phyloP scores from a whole-genome alignment of 2,888 invertebrate species.

The Ommatoiulus sabulosus region DNA sequence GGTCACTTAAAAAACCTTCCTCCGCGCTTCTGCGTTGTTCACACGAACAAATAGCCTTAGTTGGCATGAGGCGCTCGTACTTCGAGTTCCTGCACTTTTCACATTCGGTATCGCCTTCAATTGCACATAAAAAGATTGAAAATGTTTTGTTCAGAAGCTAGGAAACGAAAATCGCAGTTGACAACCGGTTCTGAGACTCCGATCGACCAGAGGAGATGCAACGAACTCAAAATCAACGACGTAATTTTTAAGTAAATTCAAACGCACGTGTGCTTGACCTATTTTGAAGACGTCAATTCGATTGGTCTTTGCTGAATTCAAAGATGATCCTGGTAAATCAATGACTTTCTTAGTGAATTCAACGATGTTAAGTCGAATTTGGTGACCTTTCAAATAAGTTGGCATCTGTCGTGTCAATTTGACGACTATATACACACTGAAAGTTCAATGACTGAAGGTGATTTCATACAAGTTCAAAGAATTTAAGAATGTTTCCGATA shows the following conservation, averaged over 20 bases:
- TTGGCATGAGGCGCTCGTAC: slow-evolving; percentile 36
- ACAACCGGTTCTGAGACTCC: background rate
- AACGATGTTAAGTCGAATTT: too few relatives aligned
- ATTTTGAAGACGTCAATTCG: too few relatives aligned
- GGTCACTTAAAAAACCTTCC: slow-evolving; percentile 37
- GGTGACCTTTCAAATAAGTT: too few relatives aligned
- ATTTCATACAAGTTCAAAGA: too few relatives aligned
- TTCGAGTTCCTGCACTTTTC: background rate
- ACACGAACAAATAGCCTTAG: slow-evolving; percentile 5
- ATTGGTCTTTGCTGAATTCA: too few relatives aligned
- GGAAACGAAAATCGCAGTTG: background rate
- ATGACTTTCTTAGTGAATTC: too few relatives aligned
- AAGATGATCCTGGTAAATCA: too few relatives aligned
- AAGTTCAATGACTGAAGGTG: too few relatives aligned
- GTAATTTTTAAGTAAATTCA: background rate
- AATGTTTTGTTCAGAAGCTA: slow-evolving; percentile 27
- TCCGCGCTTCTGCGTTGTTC: background rate
- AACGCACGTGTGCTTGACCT: background rate
- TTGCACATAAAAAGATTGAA: background rate
- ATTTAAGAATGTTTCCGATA: too few relatives aligned
- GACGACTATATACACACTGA: too few relatives aligned
- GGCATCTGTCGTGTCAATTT: too few relatives aligned
- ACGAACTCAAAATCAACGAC: background rate
- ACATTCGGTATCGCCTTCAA: background rate
- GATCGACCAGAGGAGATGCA: background rate